phyloP scores from a whole-genome alignment of 2,797 vertebrate species.

The Tarsius wallacei region DNA sequence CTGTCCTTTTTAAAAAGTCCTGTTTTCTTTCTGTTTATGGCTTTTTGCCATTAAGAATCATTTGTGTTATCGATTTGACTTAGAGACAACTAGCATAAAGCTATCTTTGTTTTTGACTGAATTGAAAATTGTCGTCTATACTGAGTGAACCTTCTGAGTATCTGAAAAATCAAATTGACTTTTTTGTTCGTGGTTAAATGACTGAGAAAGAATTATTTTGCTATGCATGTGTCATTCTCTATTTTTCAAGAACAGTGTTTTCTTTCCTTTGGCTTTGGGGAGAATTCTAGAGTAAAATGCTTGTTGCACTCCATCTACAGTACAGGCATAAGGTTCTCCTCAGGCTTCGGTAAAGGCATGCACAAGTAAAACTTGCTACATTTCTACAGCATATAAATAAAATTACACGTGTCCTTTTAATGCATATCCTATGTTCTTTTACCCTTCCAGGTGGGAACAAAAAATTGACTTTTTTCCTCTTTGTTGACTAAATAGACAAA shows the following conservation, averaged over 20 bases:
- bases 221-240: neutral
- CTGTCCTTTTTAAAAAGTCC: neutral
- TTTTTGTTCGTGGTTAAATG: neutral
- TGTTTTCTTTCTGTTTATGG: neutral
- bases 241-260: constrained; percentile 36
- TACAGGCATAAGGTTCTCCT: constrained; percentile 28
- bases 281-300: neutral
- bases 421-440: neutral
- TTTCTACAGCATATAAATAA: constrained; percentile 36
- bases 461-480: constrained; percentile 51
- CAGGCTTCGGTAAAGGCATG: constrained; percentile 27
- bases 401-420: neutral
- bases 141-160: neutral
- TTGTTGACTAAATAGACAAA: constrained; percentile 48
- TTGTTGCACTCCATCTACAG: neutral
- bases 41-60: constrained; percentile 44
- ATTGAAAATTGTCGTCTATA: constrained; percentile 40
- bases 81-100: constrained; percentile 21
- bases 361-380: constrained; percentile 33
- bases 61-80: constrained; percentile 32
- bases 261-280: constrained; percentile 64
- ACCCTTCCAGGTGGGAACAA: neutral
- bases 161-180: neutral
- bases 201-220: constrained; percentile 53
- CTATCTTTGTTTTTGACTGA: constrained; percentile 42